Conservation (phyloP, 2,113 vertebrate species). For the Channa maculata region DNA sequence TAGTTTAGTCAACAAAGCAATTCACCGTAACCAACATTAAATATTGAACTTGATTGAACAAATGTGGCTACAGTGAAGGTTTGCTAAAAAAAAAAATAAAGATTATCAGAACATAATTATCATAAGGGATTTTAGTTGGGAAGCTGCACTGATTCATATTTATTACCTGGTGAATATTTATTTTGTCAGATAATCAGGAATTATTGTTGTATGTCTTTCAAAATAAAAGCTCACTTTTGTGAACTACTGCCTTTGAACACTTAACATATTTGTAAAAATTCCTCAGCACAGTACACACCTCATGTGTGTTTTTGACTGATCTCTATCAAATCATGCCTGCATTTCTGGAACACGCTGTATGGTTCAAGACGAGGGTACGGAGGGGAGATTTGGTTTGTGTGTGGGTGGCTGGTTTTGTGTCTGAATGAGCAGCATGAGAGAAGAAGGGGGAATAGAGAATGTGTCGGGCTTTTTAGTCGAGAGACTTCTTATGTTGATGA, state of each 20-base stretch:
- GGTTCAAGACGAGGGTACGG: conserved; percentile 43
- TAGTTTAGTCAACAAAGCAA: conserved; percentile 1
- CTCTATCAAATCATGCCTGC: conserved; percentile 23
- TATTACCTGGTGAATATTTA: neutral
- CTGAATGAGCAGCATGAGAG: conserved; percentile 72
- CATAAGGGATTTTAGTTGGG: neutral
- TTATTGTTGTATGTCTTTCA: neutral
- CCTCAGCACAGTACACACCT: conserved; percentile 9
- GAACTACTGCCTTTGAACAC: neutral
- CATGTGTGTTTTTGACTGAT: conserved; percentile 26
- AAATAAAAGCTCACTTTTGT: conserved; percentile 9
- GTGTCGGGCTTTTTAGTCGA: conserved; percentile 71
- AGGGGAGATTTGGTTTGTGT: conserved; percentile 42
- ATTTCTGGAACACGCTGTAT: conserved; percentile 41
- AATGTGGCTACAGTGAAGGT: neutral
- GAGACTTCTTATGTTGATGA: conserved; percentile 78
- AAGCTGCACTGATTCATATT: neutral
- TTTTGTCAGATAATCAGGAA: neutral
- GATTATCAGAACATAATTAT: neutral
- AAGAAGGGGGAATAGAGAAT: conserved; percentile 55
- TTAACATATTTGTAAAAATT: neutral
- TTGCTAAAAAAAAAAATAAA: too few species aligned
- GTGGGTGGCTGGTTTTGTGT: conserved; percentile 51
- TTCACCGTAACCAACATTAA: neutral
- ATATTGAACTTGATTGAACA: neutral